Evolutionary conservation across 2,113 vertebrate species (phyloP).

Genomic region (Corythornis madagascariensis): DNA sequence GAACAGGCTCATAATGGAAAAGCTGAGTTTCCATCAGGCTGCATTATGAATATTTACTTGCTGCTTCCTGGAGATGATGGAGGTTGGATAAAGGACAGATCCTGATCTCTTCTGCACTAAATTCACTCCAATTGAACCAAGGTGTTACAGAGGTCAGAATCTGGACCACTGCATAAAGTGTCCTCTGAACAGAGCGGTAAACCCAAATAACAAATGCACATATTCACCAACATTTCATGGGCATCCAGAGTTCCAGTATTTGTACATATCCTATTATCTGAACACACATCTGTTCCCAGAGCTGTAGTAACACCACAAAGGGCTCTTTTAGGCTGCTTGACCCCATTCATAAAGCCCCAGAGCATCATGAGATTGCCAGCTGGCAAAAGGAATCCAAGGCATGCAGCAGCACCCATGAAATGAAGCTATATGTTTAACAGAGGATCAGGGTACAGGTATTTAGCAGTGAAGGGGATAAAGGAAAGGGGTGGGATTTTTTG

Average conservation of each 20-base stretch:
- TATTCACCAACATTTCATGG: neutral
- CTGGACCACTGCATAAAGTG: neutral
- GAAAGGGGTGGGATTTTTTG: conserved; percentile 32
- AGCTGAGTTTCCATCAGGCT: neutral
- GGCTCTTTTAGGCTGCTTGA: conserved; percentile 68
- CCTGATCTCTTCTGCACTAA: neutral
- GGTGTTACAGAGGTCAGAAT: neutral
- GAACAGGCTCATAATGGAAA: neutral
- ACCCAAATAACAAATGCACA: neutral
- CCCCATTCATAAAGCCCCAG: neutral
- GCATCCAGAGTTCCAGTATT: conserved; percentile 25
- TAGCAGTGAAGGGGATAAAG: neutral
- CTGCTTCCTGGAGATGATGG: neutral
- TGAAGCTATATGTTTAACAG: conserved; percentile 18
- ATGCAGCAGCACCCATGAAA: neutral
- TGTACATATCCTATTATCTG: conserved; percentile 17
- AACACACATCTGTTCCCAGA: conserved; percentile 37
- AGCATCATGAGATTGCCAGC: conserved; percentile 55
- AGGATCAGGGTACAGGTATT: conserved; percentile 44
- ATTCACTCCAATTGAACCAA: neutral
- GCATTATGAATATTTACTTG: neutral
- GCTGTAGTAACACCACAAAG: conserved; percentile 57
- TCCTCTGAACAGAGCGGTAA: neutral
- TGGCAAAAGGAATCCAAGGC: neutral
- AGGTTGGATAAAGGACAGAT: neutral